Evolutionary conservation across 1,140 invertebrate species (phyloP), one percentile per base, ranked within the genome.

Genomic region (Semibalanus balanoides): DNA sequence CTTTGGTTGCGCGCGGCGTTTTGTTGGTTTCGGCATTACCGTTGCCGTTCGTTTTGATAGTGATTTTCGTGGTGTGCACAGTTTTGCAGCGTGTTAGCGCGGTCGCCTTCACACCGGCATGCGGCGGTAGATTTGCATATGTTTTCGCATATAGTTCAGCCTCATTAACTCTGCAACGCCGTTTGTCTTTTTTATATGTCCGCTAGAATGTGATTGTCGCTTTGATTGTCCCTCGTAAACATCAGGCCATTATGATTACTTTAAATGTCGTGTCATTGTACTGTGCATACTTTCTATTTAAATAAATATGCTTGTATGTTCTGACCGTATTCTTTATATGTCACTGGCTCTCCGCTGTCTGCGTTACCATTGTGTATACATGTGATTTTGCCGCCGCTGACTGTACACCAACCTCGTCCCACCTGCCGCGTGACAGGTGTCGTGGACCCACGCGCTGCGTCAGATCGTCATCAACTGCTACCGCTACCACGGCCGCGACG

Each of bases 401-500:
- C 35, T 17, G 5, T 7, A 17, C 35, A 17, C 35, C 35, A 40
- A n/a, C 35, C 35, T 17, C 35, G 35, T 40, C 35, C 17, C 35
- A 7, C 0, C 35, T 3, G 29, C 27, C 70, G 28, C 7, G n/a
- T n/a, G n/a, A n/a, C 84, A 97, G 94, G 96, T 98, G 80, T 97
- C 95, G 40, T 98, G 96, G 96, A 98, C 96, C 25, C 94, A 97
- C 84, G 96, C 96, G n/a, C 86, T 98, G 76, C 87, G 96, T 30
- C 94, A 97, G 85, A 98, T 98, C 80, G 96, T 98, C 71, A 95
- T 97, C 82, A 98, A 98, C 85, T 98, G 96, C 85, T 98, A 98
- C 86, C 97, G 96, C 86, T 97, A 95, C 85, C 96, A 98, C 85
- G 95, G 94, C 0, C 87, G 96, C 80, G 95, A 98, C 85, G 96